Evolutionary conservation across 2,797 vertebrate species (phyloP).

Genomic region (Dromococcyx pavoninus): DNA sequence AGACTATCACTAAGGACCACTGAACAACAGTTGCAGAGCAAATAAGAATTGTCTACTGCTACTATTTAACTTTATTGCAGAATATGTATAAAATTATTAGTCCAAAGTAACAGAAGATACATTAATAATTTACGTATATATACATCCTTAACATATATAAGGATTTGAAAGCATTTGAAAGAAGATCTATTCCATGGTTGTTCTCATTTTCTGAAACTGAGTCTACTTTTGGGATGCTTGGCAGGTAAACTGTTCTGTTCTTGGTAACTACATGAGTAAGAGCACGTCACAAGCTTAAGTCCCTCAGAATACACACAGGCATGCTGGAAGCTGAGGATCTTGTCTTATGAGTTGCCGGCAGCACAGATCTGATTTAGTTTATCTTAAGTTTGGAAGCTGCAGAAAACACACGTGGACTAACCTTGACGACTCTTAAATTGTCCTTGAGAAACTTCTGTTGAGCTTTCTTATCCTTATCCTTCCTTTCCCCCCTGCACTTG

Average conservation of each 20-base stretch:
- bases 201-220: background rate
- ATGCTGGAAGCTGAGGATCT: background rate
- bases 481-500: background rate
- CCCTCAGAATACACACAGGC: background rate
- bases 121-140: no score
- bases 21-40: background rate
- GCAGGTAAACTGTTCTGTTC: background rate
- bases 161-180: background rate
- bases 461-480: background rate
- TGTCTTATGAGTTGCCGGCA: background rate
- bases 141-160: no score
- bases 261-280: background rate
- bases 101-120: no score
- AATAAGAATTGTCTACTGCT: background rate
- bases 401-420: background rate
- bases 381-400: background rate
- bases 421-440: background rate
- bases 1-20: background rate
- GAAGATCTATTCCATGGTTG: background rate
- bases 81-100: no score
- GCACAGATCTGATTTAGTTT: background rate
- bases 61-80: background rate
- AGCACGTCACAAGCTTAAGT: background rate
- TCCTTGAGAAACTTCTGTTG: background rate
- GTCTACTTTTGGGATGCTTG: background rate